These are phyloP conservation scores for Sebastes nivosus DNA, from an alignment of 2,797 vertebrate species.

Conservation along the genomic window DNA sequence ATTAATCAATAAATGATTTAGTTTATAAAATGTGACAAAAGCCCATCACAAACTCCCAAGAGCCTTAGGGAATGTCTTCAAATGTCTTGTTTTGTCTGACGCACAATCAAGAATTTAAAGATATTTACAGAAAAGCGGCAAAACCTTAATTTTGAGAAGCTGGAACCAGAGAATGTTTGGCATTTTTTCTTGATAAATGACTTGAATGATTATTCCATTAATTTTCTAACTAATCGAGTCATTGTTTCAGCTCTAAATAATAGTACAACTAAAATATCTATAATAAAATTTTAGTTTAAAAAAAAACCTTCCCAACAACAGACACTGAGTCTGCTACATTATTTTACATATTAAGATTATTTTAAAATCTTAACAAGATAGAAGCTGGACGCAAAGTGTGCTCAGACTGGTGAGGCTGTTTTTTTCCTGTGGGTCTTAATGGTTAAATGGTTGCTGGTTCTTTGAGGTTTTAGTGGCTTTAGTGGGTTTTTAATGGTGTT, in stretches of 20 bases:
- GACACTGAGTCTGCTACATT: neutral
- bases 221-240: neutral
- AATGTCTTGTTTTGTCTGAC: neutral
- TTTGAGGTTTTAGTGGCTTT: constrained; percentile 87
- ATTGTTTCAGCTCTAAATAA: neutral
- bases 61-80: neutral
- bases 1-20: neutral
- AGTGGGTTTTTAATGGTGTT: constrained; percentile 88
- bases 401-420: constrained; percentile 29
- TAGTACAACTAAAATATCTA: neutral
- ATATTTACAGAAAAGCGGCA: neutral
- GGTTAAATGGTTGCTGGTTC: constrained; percentile 79
- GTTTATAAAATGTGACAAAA: neutral
- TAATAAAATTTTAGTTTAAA: neutral
- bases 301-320: neutral
- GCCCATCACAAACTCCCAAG: neutral
- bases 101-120: neutral
- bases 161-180: neutral
- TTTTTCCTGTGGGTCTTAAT: constrained; percentile 71
- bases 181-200: neutral
- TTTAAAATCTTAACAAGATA: constrained; percentile 21
- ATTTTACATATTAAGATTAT: constrained; percentile 1
- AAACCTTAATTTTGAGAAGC: neutral
- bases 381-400: constrained; percentile 29
- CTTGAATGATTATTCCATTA: neutral